Evolutionary conservation across 2,888 invertebrate genomes (phyloP).

Genomic region (Craniophora ligustri): DNA sequence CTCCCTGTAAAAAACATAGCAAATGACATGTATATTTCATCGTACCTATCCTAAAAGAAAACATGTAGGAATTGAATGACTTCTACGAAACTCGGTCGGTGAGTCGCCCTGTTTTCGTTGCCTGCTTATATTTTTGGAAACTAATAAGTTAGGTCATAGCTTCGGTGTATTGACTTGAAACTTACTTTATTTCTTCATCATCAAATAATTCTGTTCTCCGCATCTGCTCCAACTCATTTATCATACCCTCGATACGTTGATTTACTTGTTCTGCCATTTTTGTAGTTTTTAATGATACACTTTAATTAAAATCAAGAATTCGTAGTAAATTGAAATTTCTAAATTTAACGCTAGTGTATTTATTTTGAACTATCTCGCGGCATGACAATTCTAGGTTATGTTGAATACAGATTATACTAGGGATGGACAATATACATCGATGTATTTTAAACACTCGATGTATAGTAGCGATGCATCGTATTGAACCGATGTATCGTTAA

Average conservation of each 20-base stretch:
- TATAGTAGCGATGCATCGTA: no score
- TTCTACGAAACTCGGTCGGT: no score
- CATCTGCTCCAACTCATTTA: slow-evolving; percentile 94
- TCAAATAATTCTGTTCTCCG: slow-evolving; percentile 91
- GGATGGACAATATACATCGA: neutral
- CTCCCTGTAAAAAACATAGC: slow-evolving; percentile 79
- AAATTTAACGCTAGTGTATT: neutral
- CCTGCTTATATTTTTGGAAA: no score
- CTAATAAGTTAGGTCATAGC: no score
- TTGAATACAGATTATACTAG: neutral
- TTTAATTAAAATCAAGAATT: slow-evolving; percentile 6
- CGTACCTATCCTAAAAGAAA: no score
- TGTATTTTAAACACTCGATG: no score
- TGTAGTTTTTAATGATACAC: slow-evolving; percentile 29
- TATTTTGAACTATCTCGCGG: neutral
- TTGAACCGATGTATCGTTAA: no score
- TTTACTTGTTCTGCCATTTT: slow-evolving; percentile 95
- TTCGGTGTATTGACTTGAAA: slow-evolving; percentile 12
- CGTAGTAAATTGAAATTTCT: neutral
- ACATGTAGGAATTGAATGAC: no score
- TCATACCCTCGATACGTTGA: slow-evolving; percentile 93
- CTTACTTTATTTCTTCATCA: slow-evolving; percentile 91
- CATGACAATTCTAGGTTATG: slow-evolving; percentile 41
- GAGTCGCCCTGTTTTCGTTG: no score
- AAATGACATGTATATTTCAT: no score